phyloP scores from a whole-genome alignment of 1,140 invertebrate genomes.

The Nasonia longicornis region DNA sequence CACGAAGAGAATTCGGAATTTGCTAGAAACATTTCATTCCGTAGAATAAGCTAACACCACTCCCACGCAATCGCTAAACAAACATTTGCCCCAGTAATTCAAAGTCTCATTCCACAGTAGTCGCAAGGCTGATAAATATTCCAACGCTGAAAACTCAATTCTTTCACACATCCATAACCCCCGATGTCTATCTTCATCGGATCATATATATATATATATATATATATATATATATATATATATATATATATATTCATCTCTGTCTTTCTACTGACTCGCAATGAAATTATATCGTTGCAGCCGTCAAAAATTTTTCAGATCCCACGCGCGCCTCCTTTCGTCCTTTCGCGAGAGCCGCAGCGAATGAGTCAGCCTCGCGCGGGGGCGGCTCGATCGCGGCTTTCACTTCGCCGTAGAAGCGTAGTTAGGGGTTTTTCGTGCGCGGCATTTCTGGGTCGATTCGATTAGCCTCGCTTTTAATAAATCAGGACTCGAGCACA shows the following conservation, averaged over 20 bases:
- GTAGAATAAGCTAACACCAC: too few species aligned
- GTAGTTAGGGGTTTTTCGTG: not conserved
- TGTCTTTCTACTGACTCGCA: not conserved
- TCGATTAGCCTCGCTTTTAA: slow-evolving; percentile 19
- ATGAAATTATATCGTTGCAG: not conserved
- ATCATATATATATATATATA: too few species aligned
- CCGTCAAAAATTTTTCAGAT: not conserved
- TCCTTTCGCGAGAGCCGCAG: not conserved
- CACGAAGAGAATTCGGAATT: not conserved
- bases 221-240: too few species aligned
- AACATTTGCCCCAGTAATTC: not conserved
- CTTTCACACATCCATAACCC: not conserved
- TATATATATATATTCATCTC: too few species aligned
- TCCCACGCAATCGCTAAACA: not conserved
- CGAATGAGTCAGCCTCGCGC: not conserved
- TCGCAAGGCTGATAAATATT: too few species aligned
- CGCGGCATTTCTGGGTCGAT: slow-evolving; percentile 3
- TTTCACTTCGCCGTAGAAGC: not conserved
- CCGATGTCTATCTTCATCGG: too few species aligned
- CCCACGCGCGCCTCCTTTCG: not conserved
- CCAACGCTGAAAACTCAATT: not conserved
- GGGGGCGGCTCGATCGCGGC: not conserved
- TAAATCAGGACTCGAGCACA: not conserved
- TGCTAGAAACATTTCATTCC: too few species aligned
- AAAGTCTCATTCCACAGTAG: too few species aligned